These are phyloP conservation scores for Luehdorfia chinensis DNA, from an alignment of 1,140 invertebrate species.

Conservation along the genomic window DNA sequence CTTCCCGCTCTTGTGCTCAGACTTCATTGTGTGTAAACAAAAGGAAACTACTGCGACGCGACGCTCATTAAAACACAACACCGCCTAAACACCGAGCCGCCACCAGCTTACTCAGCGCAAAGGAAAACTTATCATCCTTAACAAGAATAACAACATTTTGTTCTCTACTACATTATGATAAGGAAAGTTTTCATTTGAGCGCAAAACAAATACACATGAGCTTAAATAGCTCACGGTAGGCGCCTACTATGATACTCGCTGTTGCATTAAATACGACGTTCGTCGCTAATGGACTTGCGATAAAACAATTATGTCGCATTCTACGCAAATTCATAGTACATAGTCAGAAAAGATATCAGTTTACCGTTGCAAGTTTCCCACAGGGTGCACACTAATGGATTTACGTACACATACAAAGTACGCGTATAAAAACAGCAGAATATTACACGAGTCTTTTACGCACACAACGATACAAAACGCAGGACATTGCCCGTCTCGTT, in stretches of 20 bases:
- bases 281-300: slow-evolving; percentile 1
- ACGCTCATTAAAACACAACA: slow-evolving; percentile 43
- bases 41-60: slow-evolving; percentile 26
- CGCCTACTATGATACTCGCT: slow-evolving; percentile 1
- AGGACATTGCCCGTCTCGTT: slow-evolving; percentile 33
- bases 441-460: neutral
- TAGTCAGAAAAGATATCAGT: slow-evolving; percentile 24
- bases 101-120: slow-evolving; percentile 12
- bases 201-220: no score
- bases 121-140: slow-evolving; percentile 10
- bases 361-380: slow-evolving; percentile 21
- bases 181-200: neutral
- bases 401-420: neutral
- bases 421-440: slow-evolving; percentile 1
- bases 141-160: slow-evolving; percentile 10
- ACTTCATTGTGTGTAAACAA: slow-evolving; percentile 55
- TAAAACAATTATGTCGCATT: slow-evolving; percentile 6
- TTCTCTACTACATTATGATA: neutral
- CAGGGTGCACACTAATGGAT: slow-evolving; percentile 23
- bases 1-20: slow-evolving; percentile 29
- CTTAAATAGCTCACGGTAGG: neutral
- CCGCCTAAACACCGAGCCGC: slow-evolving; percentile 22
- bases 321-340: neutral
- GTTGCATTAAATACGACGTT: slow-evolving; percentile 4
- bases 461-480: slow-evolving; percentile 18